Conservation (phyloP, 2,113 vertebrate genomes). For the Tympanuchus pallidicinctus region DNA sequence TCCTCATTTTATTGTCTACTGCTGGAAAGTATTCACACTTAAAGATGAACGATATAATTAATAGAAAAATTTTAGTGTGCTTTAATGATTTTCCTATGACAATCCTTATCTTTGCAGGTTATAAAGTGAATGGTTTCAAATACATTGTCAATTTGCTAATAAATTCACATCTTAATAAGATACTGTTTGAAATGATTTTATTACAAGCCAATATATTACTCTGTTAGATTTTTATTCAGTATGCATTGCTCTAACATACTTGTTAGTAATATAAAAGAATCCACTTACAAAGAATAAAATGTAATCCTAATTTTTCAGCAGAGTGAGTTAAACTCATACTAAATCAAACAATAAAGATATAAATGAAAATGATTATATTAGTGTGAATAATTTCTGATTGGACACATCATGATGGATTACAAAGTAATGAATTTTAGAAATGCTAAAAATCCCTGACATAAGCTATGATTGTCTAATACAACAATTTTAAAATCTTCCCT, state of each 20-base stretch:
- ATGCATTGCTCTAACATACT: background rate
- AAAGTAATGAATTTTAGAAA: background rate
- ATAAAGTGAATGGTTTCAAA: background rate
- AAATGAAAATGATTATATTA: background rate
- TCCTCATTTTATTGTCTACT: background rate
- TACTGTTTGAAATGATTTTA: background rate
- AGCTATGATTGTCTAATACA: background rate
- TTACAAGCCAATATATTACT: background rate
- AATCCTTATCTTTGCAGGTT: background rate
- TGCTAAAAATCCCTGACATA: background rate
- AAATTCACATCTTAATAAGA: background rate
- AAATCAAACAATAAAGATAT: background rate
- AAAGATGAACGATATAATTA: background rate
- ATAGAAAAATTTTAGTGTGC: background rate
- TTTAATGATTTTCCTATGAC: background rate
- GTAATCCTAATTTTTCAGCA: background rate
- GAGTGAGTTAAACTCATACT: background rate
- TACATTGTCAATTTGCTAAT: background rate
- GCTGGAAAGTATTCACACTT: background rate
- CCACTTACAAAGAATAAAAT: background rate
- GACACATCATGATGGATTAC: background rate
- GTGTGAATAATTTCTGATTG: background rate
- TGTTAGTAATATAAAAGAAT: background rate
- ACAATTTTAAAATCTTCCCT: background rate
- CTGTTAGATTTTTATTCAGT: background rate